Evolutionary conservation across 1,140 invertebrate species (phyloP), one percentile per base, ranked within the genome.

Genomic region (Drosophila watanabei): DNA sequence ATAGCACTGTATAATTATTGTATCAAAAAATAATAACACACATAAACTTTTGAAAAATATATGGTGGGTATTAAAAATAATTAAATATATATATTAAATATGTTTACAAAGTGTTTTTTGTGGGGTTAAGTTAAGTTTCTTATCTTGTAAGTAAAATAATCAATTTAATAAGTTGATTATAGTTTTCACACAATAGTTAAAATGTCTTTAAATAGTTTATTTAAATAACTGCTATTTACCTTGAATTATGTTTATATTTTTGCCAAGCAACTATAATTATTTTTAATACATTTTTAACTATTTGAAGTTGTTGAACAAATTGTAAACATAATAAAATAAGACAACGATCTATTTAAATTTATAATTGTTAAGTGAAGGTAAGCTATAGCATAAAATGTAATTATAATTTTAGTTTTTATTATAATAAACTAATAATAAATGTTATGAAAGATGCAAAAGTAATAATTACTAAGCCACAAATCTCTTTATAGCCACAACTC

Each of bases 401-500:
- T 18, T 52, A 20, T 3, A 5, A 11, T 32, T n/a, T 32, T 18
- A 32, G 8, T 11, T 16, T 60, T 46, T 20, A n/a, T 28, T 14
- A 11, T 20, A 7, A 33, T 32, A 18, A 11, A 35, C 35, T 35
- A 56, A 56, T 13, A 52, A 6, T 13, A 18, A 33, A 37, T 10
- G 14, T 14, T 37, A 6, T 6, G 37, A 56, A 7, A 52, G 2
- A 32, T 18, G 1, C n/a, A 18, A 24, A 56, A 37, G 6, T 14
- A 30, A 13, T 46, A 61, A 62, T 41, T 28, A 62, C 16, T 13
- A 11, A 14, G 6, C 41, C 33, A 51, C 48, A 41, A 63, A 39
- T n/a, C 13, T 6, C 4, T 46, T 56, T 56, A 39, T 8, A 33
- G 7, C 18, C 30, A 41, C 57, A 30, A 37, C 20, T 30, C 13